Evolutionary conservation across 2,888 invertebrate species (phyloP).

Genomic region (Ormyrus nitidulus): DNA sequence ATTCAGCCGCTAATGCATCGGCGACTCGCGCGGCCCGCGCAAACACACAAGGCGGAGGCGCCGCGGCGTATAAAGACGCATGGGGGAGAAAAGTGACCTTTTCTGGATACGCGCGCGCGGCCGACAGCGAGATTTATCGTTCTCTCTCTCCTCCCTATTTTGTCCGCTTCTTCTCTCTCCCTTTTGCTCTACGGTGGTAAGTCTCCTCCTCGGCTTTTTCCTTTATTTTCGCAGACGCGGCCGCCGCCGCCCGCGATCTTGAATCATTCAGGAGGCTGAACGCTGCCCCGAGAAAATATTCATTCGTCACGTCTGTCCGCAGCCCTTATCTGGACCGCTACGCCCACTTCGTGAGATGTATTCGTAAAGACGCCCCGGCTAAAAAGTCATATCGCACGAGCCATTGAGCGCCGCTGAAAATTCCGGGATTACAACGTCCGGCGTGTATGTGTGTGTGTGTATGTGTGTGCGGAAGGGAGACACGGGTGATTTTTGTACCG

Average conservation of each 20-base stretch:
- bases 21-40: neutral
- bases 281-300: constrained; percentile 41
- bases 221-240: neutral
- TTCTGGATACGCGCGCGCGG: constrained; percentile 25
- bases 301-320: constrained; percentile 49
- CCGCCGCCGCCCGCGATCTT: constrained; percentile 23
- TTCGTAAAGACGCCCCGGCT: neutral
- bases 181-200: neutral
- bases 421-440: no score
- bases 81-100: constrained; percentile 47
- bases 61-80: constrained; percentile 10
- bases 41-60: neutral
- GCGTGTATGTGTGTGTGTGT: constrained; percentile 39
- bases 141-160: constrained; percentile 25
- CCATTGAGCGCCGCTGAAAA: neutral
- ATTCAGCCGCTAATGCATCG: constrained; percentile 48
- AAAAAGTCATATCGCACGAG: neutral
- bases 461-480: no score
- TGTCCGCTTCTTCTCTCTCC: neutral
- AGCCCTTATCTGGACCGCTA: constrained; percentile 21
- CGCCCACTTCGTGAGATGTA: no score
- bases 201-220: neutral
- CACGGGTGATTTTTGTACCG: constrained; percentile 42
- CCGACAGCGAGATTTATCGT: constrained; percentile 50
- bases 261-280: constrained; percentile 48